phyloP scores from a whole-genome alignment of 1,140 invertebrate species.

The Eurosta solidaginis region DNA sequence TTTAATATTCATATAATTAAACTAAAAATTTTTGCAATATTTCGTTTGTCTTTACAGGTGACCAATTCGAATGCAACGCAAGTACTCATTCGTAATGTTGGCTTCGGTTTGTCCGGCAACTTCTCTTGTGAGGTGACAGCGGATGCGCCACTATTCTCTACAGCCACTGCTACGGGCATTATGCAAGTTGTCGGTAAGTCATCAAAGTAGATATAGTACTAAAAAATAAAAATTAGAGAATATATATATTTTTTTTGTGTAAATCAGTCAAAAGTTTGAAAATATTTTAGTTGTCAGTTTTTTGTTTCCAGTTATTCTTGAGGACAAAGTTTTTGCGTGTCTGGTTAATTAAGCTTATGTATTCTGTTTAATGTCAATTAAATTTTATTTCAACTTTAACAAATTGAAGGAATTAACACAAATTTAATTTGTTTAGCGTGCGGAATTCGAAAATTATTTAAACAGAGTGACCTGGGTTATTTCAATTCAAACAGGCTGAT shows the following conservation, averaged over 20 bases:
- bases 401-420: too few relatives aligned
- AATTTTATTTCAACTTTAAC: neutral
- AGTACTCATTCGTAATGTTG: slow-evolving; percentile 73
- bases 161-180: slow-evolving; percentile 66
- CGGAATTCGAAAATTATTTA: too few relatives aligned
- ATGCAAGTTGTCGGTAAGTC: slow-evolving; percentile 78
- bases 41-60: slow-evolving; percentile 62
- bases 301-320: neutral
- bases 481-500: too few relatives aligned
- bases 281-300: neutral
- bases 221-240: neutral
- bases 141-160: slow-evolving; percentile 76
- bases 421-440: too few relatives aligned
- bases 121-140: slow-evolving; percentile 87
- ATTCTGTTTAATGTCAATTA: neutral
- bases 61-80: slow-evolving; percentile 76
- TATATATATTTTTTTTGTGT: neutral
- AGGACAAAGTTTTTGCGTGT: neutral
- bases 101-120: slow-evolving; percentile 75
- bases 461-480: too few relatives aligned
- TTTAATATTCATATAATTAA: neutral
- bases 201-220: neutral
- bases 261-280: neutral
- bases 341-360: neutral
- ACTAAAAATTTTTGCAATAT: slow-evolving; percentile 41